Percentiles rank a stretch among this genome's conserved stretches.
Evolutionary conservation across 2,797 vertebrate genomes (phyloP).

Genomic region (Octomys mimax): DNA sequence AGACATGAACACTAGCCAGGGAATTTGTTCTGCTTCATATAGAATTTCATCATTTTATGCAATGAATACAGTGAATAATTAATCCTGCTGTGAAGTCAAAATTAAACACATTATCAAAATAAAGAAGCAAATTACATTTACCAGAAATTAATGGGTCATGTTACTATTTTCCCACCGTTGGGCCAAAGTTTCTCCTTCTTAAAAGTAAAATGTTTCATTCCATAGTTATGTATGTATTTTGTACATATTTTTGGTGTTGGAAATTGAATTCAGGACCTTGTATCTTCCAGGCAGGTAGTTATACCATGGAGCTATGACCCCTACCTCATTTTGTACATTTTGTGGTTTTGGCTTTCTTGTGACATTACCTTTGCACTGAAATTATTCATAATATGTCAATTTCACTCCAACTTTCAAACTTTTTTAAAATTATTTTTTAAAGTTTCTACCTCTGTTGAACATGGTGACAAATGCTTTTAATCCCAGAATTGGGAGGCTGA

Average conservation of each 20-base stretch:
- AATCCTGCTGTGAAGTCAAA: background rate
- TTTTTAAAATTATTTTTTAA: background rate
- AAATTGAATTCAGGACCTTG: too few relatives aligned
- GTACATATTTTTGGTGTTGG: background rate
- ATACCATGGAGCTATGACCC: too few relatives aligned
- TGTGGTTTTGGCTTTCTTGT: background rate
- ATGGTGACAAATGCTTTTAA: background rate
- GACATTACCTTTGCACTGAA: background rate
- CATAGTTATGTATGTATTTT: background rate
- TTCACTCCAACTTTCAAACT: background rate
- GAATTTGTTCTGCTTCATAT: background rate
- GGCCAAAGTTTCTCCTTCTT: background rate
- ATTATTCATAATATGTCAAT: background rate
- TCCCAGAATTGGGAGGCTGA: background rate
- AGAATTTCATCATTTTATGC: background rate
- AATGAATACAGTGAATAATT: background rate
- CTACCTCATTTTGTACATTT: background rate
- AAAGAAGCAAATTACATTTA: background rate
- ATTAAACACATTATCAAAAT: background rate
- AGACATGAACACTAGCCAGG: background rate
- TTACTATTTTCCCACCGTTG: background rate
- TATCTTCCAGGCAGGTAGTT: too few relatives aligned
- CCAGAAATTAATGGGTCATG: background rate
- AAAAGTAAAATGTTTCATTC: conserved; percentile 13
- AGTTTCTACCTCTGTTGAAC: background rate